phyloP scores from a whole-genome alignment of 2,888 invertebrate genomes.

The Drosophila niveifrons region DNA sequence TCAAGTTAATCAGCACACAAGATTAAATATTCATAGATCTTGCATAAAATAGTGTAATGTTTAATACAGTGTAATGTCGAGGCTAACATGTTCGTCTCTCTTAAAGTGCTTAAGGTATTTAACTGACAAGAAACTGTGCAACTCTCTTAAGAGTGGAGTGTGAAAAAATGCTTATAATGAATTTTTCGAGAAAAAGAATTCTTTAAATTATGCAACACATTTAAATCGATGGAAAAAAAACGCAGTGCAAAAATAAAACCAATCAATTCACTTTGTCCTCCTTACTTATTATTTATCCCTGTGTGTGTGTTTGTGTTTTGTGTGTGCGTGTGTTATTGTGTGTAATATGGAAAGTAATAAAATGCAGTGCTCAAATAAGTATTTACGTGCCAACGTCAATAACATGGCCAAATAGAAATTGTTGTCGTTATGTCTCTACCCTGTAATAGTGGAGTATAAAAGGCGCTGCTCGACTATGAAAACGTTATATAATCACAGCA shows the following conservation, averaged over 20 bases:
- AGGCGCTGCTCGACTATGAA: conserved; percentile 1
- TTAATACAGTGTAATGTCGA: not conserved
- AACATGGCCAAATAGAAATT: conserved; percentile 41
- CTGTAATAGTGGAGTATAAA: not conserved
- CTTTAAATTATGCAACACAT: conserved; percentile 51
- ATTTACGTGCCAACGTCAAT: conserved; percentile 63
- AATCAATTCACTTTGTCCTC: conserved; percentile 50
- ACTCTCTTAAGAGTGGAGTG: conserved; percentile 30
- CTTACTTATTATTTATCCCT: conserved; percentile 44
- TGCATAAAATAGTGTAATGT: conserved; percentile 6
- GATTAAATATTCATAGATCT: conserved; percentile 23
- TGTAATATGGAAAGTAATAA: conserved; percentile 58
- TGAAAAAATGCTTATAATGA: conserved; percentile 56
- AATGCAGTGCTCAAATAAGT: conserved; percentile 58
- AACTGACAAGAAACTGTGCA: no score
- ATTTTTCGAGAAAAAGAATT: conserved; percentile 35
- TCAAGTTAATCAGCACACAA: conserved; percentile 20
- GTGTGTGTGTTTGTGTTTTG: not conserved
- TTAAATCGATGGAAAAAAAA: conserved; percentile 36
- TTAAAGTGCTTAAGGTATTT: conserved; percentile 49
- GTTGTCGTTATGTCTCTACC: conserved; percentile 28
- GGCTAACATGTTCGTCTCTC: not conserved
- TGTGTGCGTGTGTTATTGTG: conserved; percentile 22
- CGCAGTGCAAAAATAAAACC: conserved; percentile 40
- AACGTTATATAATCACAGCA: not conserved